Evolutionary conservation across 2,797 vertebrate species (phyloP), one percentile per base, ranked within the genome.

Genomic region (Sebastes hopkinsi): DNA sequence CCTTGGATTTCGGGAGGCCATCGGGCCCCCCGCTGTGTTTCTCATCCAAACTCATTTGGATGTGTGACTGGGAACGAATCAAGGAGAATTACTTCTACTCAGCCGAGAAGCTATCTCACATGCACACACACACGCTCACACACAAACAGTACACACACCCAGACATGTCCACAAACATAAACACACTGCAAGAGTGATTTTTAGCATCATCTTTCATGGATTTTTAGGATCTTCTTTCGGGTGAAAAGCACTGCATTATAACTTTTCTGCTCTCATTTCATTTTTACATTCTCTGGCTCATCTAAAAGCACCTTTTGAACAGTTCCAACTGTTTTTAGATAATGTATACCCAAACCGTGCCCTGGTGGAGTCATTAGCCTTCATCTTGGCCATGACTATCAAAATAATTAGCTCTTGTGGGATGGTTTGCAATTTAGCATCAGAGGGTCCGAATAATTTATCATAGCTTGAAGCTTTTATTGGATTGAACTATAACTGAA

Each of bases 61-160:
- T 91, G 87, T 93, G 91, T 93, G 92, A 93, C 92, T 91, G 86
- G 92, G 89, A 92, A 93, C 90, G 88, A 92, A 94, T 93, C 90
- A 89, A 72, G 71, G 71, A 85, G 87, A 92, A 93, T 92, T 88
- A 92, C 85, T 89, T 90, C 78, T 85, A 61, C 67, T 84, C 75
- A 85, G 81, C 75, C 67, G 65, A 86, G 80, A 87, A 87, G 59
- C 83, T 66, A 71, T 75, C 74, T 70, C 72, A 64, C 79, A 86
- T 55, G 27, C 36, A 36, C 32, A 32, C 30, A 9, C 83, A 83
- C 73, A 60, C 68, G 67, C 64, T 52, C 68, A 74, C 16, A 8
- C 65, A 79, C 32, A 55, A 5, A 72, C 72, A 74, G 14, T 8
- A 66, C 72, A 56, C 56, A 79, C 75, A 76, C 52, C 8, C 23